These are phyloP conservation scores for Xiphophorus birchmanni DNA, from an alignment of 2,797 vertebrate species.

Conservation along the genomic window DNA sequence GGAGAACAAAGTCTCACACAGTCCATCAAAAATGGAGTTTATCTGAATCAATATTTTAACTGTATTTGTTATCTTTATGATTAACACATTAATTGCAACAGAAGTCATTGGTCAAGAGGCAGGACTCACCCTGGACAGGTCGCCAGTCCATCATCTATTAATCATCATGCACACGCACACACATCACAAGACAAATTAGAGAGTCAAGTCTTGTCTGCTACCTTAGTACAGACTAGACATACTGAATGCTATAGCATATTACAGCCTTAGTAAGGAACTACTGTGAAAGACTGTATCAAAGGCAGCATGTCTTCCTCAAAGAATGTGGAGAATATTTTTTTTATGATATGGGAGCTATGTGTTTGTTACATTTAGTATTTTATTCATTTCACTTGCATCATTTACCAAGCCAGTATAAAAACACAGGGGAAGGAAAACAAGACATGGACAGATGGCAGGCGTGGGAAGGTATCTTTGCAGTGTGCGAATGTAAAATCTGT, in stretches of 20 bases:
- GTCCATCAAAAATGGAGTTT: not conserved
- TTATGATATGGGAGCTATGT: not conserved
- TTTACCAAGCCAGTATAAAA: constrained; percentile 18
- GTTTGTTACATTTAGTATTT: constrained; percentile 14
- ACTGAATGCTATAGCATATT: not conserved
- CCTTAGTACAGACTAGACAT: too few relatives aligned
- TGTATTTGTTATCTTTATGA: not conserved
- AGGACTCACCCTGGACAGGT: not conserved
- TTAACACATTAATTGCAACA: not conserved
- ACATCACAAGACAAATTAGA: not conserved
- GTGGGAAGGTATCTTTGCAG: constrained; percentile 36
- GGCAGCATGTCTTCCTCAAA: not conserved
- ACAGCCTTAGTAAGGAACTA: not conserved
- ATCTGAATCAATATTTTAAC: not conserved
- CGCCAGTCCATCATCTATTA: not conserved
- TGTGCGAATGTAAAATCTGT: constrained; percentile 15
- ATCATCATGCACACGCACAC: too few relatives aligned
- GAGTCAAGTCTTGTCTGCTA: not conserved
- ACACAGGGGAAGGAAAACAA: constrained; percentile 17
- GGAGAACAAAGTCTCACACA: not conserved
- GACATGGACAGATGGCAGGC: constrained; percentile 44
- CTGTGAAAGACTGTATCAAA: not conserved
- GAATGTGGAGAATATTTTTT: not conserved
- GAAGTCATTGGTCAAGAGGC: not conserved
- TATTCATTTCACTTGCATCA: constrained; percentile 30